A percentile compares a stretch with the other conserved stretches of the same genome.
Evolutionary conservation across 1,140 invertebrate genomes (phyloP).

Genomic region (Berghia stephanieae): DNA sequence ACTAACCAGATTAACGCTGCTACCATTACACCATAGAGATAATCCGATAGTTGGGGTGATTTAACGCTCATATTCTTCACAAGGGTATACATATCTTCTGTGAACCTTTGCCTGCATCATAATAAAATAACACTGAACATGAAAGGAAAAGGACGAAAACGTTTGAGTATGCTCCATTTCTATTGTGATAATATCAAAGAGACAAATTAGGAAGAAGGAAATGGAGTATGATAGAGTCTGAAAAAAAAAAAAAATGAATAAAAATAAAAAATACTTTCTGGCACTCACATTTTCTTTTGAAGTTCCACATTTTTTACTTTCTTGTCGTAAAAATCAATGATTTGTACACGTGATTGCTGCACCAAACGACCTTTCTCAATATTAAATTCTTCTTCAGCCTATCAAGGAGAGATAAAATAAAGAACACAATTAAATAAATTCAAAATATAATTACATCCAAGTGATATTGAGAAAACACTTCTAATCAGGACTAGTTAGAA

Average conservation of each 20-base stretch:
- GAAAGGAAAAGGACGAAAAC: background rate
- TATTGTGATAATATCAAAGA: background rate
- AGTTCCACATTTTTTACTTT: constrained; percentile 99
- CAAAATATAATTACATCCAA: background rate
- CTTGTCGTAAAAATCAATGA: constrained; percentile 99
- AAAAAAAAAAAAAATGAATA: constrained; percentile 50
- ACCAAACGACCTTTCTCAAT: constrained; percentile 98
- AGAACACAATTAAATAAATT: background rate
- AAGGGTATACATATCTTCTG: too few species aligned
- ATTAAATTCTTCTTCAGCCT: constrained; percentile 99
- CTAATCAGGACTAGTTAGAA: background rate
- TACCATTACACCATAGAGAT: too few species aligned
- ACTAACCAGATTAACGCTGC: too few species aligned
- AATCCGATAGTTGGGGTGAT: too few species aligned
- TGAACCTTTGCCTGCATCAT: background rate
- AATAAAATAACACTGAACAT: background rate
- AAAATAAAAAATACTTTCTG: background rate
- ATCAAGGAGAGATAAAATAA: constrained; percentile 24
- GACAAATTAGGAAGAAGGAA: background rate
- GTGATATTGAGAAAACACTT: background rate
- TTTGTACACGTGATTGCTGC: constrained; percentile 97
- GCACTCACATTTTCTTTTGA: constrained; percentile 95
- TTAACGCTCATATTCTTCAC: too few species aligned
- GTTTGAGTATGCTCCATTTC: background rate
- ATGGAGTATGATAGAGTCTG: constrained; percentile 65